A percentile compares a stretch with the other conserved stretches of the same genome.
Conservation (phyloP, 2,113 vertebrate genomes). For the Dunckerocampus dactyliophorus region DNA sequence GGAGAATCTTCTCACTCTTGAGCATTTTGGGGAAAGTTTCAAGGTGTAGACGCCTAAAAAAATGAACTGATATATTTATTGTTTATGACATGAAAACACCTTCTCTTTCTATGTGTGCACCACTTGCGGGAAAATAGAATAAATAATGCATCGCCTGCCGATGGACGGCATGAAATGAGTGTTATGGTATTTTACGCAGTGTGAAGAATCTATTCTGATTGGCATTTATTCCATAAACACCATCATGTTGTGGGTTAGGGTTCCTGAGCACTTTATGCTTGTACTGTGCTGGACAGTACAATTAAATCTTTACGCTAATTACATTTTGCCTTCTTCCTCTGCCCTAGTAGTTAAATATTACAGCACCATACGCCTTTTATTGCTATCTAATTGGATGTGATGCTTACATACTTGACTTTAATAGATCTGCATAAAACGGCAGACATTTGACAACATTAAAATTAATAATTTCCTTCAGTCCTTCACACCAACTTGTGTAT, state of each 20-base stretch:
- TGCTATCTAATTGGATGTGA: not conserved
- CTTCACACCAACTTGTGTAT: not conserved
- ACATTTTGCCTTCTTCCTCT: not conserved
- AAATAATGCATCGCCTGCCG: slow-evolving; percentile 15
- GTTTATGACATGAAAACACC: slow-evolving; percentile 21
- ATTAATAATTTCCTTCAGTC: not conserved
- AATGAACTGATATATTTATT: slow-evolving; percentile 9
- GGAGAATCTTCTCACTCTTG: slow-evolving; percentile 16
- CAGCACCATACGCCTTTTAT: not conserved
- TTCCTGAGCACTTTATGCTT: not conserved
- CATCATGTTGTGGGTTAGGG: not conserved
- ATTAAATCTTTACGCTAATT: not conserved
- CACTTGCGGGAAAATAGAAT: slow-evolving; percentile 8
- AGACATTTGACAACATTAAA: not conserved
- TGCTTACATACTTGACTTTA: not conserved
- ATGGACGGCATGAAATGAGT: slow-evolving; percentile 2
- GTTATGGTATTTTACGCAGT: slow-evolving; percentile 1
- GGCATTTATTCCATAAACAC: not conserved
- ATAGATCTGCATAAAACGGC: not conserved
- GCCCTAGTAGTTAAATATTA: not conserved
- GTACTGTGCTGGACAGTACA: not conserved
- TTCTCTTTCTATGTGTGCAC: not conserved
- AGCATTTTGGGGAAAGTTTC: slow-evolving; percentile 19
- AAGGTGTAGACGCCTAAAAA: slow-evolving; percentile 5
- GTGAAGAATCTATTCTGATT: not conserved